Evolutionary conservation across 2,113 vertebrate genomes (phyloP).

Genomic region (Siniperca knerii): DNA sequence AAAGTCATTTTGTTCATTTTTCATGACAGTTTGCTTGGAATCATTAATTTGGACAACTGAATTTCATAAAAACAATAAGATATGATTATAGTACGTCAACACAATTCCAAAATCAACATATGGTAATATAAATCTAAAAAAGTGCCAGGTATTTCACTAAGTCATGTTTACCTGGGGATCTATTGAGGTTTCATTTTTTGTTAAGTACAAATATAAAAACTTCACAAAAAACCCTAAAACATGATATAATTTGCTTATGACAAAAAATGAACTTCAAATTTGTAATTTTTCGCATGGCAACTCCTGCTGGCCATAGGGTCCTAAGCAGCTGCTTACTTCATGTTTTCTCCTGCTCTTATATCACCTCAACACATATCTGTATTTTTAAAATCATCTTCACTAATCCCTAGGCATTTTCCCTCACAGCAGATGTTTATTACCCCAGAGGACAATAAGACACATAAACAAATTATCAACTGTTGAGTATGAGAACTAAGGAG

Average conservation of each 20-base stretch:
- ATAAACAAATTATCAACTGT: conserved; percentile 12
- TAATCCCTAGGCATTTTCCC: conserved; percentile 3
- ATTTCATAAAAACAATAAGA: not conserved
- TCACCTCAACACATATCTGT: not conserved
- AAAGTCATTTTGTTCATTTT: not conserved
- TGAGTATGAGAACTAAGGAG: conserved; percentile 18
- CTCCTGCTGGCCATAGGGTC: not conserved
- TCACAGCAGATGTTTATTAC: conserved; percentile 11
- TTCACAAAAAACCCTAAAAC: not conserved
- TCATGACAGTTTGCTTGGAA: not conserved
- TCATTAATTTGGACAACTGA: not conserved
- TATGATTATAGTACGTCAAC: not conserved
- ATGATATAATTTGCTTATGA: not conserved
- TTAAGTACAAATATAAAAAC: not conserved
- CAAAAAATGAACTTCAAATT: not conserved
- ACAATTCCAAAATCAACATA: not conserved
- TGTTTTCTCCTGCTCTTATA: not conserved
- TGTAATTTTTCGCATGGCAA: not conserved
- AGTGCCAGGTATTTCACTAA: not conserved
- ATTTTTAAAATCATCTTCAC: not conserved
- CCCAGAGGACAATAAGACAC: conserved; percentile 10
- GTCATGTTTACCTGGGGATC: not conserved
- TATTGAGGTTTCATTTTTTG: not conserved
- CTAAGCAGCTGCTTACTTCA: not conserved
- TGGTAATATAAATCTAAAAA: not conserved